phyloP scores from a whole-genome alignment of 2,113 vertebrate species.

The Sigmodon hispidus region DNA sequence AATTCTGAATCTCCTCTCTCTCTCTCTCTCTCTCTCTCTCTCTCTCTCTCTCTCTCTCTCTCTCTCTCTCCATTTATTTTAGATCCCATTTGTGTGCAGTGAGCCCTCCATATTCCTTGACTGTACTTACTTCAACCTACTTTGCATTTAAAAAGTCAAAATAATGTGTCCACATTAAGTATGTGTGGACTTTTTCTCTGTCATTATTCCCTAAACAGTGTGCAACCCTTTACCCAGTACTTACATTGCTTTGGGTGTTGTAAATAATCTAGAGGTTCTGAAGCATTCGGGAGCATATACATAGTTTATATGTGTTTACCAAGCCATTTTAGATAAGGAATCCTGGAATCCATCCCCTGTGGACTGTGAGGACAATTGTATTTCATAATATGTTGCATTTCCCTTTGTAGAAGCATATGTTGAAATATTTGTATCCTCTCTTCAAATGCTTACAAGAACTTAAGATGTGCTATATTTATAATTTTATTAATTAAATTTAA shows the following conservation, averaged over 20 bases:
- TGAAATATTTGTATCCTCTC: background rate
- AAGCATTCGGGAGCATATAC: background rate
- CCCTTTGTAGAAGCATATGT: background rate
- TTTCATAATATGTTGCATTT: background rate
- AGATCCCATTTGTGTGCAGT: background rate
- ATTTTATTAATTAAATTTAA: slow-evolving; percentile 7
- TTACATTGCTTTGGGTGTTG: too few relatives aligned
- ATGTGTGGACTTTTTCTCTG: background rate
- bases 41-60: too few relatives aligned
- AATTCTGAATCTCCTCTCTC: background rate
- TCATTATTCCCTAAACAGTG: background rate
- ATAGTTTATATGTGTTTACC: background rate
- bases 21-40: too few relatives aligned
- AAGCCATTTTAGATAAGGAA: background rate
- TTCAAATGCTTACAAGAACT: background rate
- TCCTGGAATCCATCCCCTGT: background rate
- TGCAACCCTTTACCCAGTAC: background rate
- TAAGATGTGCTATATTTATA: background rate
- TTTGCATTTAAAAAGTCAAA: background rate
- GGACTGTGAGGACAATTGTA: background rate
- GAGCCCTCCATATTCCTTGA: background rate
- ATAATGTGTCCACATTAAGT: background rate
- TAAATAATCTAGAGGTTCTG: background rate
- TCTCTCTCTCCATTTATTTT: background rate
- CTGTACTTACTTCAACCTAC: background rate